Percentiles rank a stretch among this genome's conserved stretches.
phyloP scores from a whole-genome alignment of 2,113 vertebrate genomes.

The Pomatostomus ruficeps region DNA sequence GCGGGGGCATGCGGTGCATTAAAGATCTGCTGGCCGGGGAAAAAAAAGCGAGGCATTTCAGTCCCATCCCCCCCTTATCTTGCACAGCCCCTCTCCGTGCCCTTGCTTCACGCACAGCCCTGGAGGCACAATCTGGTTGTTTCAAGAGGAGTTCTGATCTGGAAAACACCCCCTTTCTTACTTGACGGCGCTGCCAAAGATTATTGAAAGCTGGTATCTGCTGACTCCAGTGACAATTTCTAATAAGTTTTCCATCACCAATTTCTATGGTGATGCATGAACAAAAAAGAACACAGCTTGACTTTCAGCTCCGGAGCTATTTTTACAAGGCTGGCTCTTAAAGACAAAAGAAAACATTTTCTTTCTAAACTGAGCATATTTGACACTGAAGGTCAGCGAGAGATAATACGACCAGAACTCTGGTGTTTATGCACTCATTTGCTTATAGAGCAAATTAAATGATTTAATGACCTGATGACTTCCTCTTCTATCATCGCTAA shows the following conservation, averaged over 20 bases:
- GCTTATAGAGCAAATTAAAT: not conserved
- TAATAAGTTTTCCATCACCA: constrained; percentile 26
- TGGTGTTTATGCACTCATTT: not conserved
- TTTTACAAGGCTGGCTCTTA: constrained; percentile 20
- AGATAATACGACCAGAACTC: not conserved
- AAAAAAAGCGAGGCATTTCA: not conserved
- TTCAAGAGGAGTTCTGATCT: not conserved
- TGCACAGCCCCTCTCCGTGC: not conserved
- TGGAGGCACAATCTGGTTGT: not conserved
- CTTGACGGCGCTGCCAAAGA: not conserved
- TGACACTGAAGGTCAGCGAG: not conserved
- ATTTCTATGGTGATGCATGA: constrained; percentile 32
- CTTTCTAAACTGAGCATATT: not conserved
- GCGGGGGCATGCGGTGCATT: fast-evolving
- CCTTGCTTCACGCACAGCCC: not conserved
- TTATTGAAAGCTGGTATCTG: not conserved
- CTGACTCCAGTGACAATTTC: constrained; percentile 23
- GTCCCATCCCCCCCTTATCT: fast-evolving
- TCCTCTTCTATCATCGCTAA: not conserved
- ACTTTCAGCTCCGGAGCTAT: constrained; percentile 6
- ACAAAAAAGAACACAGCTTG: not conserved
- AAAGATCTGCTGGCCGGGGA: not conserved
- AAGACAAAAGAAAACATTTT: constrained; percentile 32
- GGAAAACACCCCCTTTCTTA: not conserved
- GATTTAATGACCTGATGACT: not conserved